A percentile compares a stretch with the other conserved stretches of the same genome.
Conservation (phyloP, 2,797 vertebrate genomes). For the Acipenser transmontanus region DNA sequence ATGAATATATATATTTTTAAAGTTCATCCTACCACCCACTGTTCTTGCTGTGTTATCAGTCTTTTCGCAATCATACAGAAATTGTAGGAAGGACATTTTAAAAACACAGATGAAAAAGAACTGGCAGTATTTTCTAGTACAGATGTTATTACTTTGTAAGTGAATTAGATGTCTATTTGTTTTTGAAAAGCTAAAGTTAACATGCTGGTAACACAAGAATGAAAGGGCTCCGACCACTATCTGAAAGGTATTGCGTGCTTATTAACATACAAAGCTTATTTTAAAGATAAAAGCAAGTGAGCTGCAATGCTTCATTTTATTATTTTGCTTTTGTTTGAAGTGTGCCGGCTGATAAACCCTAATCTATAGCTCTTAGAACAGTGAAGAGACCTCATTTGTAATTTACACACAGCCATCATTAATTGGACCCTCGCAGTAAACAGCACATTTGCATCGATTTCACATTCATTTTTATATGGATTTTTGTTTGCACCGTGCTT, state of each 20-base stretch:
- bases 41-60: too few relatives aligned
- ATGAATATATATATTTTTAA: too few relatives aligned
- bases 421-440: neutral
- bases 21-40: too few relatives aligned
- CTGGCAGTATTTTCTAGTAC: too few relatives aligned
- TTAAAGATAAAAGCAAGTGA: neutral
- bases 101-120: too few relatives aligned
- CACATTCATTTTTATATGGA: slow-evolving; percentile 20
- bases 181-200: too few relatives aligned
- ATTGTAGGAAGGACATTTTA: too few relatives aligned
- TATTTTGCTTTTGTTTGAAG: neutral
- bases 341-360: neutral
- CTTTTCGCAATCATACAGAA: too few relatives aligned
- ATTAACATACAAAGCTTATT: neutral
- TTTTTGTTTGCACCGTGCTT: neutral
- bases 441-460: slow-evolving; percentile 21
- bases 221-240: slow-evolving; percentile 17
- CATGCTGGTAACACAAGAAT: too few relatives aligned
- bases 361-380: neutral
- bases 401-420: slow-evolving; percentile 4
- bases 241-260: slow-evolving; percentile 12
- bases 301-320: neutral
- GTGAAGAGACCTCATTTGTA: slow-evolving; percentile 1
- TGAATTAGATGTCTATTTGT: too few relatives aligned
- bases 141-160: too few relatives aligned